Base-by-base conservation (phyloP, 2,888 invertebrate genomes). In the Agonopterix subpropinquella region DNA sequence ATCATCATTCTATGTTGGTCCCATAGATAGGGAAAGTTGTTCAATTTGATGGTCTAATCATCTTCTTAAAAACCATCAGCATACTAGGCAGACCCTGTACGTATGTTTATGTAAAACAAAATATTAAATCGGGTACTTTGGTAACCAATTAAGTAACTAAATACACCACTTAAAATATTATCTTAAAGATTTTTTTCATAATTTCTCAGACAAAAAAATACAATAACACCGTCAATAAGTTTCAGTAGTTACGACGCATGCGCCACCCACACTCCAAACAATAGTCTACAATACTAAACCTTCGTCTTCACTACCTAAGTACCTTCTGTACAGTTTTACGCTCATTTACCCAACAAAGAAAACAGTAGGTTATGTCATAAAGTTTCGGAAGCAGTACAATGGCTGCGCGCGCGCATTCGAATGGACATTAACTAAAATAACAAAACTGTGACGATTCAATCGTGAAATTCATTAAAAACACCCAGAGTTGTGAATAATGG, bases 381-480 rank as follows among this genome's bases (percentile, higher is more conserved):
- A 53, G 51, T 39, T 47, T 58, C 57, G 59, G 60, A 46, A 59
- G 64, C 58, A 43, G 62, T 67, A 79, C 74, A 80, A 74, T 73
- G 69, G 61, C 10, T 10, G 13, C 39, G 35, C 11, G 36, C 10
- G 50, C 44, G 36, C 44, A 11, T 39, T 44, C 67, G 66, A 69
- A 28, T 28, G 5, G 7, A 71, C 65, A 62, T 66, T 57, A 48
- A 62, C 59, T n/a, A 71, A 65, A 68, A 64, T 61, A 65, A 59
- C 59, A 59, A 71, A 63, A 70, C 73, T 64, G 67, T 58, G 58
- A 54, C 55, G 48, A 64, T 63, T 71, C 78, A 67, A 52, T 67
- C 81, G 75, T 79, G 78, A 80, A 80, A 82, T 81, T 64, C 63
- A 70, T 69, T 2, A 11, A 53, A 71, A 77, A 83, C 85, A 77